These are phyloP conservation scores for Coregonus sp. DNA, from an alignment of 2,797 vertebrate species.

Conservation along the genomic window DNA sequence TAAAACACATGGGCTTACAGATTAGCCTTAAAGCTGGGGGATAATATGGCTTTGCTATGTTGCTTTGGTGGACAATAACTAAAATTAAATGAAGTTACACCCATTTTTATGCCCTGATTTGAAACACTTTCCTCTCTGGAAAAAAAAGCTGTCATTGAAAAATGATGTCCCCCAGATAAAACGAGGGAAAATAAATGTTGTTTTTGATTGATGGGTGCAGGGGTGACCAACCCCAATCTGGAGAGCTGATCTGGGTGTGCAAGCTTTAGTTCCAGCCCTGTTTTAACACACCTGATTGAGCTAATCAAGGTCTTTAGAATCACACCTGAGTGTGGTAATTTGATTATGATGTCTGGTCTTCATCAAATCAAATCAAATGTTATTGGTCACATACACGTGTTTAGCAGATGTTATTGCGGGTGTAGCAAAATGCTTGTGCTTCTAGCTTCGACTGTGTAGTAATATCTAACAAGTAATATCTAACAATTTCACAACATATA, in stretches of 20 bases:
- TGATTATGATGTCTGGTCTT: neutral
- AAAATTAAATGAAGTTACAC: neutral
- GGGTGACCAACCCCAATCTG: neutral
- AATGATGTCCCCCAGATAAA: neutral
- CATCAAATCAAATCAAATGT: no score
- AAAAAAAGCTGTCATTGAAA: no score
- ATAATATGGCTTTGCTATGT: constrained; percentile 56
- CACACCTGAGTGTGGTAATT: neutral
- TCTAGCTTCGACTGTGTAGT: no score
- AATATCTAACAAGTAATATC: no score
- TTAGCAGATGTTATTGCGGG: no score
- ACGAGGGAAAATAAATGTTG: neutral
- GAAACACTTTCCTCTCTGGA: neutral
- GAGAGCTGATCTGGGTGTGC: neutral
- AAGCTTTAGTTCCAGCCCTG: neutral
- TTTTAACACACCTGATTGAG: neutral
- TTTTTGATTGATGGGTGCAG: neutral
- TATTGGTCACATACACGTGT: no score
- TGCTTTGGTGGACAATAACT: constrained; percentile 21
- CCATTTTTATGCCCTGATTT: neutral
- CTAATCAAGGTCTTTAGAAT: neutral
- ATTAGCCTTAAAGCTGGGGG: constrained; percentile 70
- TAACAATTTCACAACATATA: no score
- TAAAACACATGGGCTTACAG: constrained; percentile 68
- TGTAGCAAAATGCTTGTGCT: no score